Percentiles rank a stretch among this genome's conserved stretches.
Conservation (phyloP, 2,113 vertebrate species). For the Neotoma lepida region DNA sequence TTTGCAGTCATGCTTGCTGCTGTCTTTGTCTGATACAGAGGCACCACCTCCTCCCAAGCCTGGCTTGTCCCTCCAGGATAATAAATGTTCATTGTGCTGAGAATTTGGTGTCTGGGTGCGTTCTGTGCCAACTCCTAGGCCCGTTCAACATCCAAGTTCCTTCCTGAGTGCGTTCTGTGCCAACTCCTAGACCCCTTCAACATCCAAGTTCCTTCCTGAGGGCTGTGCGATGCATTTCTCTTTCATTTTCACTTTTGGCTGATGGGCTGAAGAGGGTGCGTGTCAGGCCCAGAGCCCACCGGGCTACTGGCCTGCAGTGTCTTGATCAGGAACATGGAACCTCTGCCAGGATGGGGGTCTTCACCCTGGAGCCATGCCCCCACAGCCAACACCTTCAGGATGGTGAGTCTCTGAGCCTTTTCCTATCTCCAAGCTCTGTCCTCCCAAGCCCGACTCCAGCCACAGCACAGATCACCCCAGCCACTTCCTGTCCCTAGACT, state of each 20-base stretch:
- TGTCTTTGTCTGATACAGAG: too few relatives aligned
- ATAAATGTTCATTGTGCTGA: not conserved
- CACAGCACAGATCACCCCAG: not conserved
- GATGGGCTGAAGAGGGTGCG: too few relatives aligned
- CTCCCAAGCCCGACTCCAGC: not conserved
- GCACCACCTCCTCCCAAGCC: too few relatives aligned
- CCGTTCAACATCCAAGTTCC: not conserved
- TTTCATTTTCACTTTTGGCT: not conserved
- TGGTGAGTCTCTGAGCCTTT: not conserved
- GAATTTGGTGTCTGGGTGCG: not conserved
- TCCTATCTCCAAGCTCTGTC: not conserved
- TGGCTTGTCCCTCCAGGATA: not conserved
- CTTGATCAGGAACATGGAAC: not conserved
- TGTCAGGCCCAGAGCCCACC: fast-evolving
- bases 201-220: not conserved
- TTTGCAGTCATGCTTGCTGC: too few relatives aligned
- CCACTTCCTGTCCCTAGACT: too few relatives aligned
- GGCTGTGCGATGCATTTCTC: too few relatives aligned
- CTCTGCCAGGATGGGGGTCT: too few relatives aligned
- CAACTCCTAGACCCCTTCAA: not conserved
- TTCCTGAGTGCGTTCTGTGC: not conserved
- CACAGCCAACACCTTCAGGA: not conserved
- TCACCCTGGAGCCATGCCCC: not conserved
- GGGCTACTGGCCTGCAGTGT: not conserved
- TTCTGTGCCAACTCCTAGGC: not conserved